Conservation (phyloP, 2,797 vertebrate species). For the Galagoides demidoff region DNA sequence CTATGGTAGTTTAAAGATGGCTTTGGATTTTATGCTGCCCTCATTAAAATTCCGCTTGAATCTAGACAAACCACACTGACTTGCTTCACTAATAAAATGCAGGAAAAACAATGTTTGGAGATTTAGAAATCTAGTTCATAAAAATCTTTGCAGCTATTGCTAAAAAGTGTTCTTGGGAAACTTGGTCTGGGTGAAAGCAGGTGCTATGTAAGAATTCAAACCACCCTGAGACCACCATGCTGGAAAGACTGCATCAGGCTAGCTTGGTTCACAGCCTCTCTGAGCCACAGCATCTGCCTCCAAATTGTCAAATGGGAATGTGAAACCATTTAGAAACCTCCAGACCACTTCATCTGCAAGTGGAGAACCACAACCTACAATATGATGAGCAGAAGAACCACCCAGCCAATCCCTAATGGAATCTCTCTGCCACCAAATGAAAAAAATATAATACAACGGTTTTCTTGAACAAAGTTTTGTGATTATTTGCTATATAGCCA, state of each 20-base stretch:
- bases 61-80: neutral
- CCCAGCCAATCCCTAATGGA: neutral
- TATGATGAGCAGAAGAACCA: neutral
- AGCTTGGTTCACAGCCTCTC: neutral
- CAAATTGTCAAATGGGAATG: neutral
- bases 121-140: conserved; percentile 19
- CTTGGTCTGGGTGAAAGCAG: neutral
- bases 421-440: neutral
- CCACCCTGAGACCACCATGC: neutral
- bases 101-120: neutral
- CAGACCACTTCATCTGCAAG: neutral
- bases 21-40: neutral
- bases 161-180: neutral
- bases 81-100: neutral
- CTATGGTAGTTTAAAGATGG: conserved; percentile 18
- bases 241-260: neutral
- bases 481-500: conserved; percentile 22
- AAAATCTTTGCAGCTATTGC: neutral
- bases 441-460: neutral
- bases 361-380: neutral
- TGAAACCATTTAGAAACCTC: neutral
- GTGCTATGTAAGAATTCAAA: neutral
- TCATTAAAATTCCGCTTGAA: neutral
- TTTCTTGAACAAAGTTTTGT: neutral
- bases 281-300: neutral